phyloP scores from a whole-genome alignment of 2,113 vertebrate species.

The Damaliscus lunatus region DNA sequence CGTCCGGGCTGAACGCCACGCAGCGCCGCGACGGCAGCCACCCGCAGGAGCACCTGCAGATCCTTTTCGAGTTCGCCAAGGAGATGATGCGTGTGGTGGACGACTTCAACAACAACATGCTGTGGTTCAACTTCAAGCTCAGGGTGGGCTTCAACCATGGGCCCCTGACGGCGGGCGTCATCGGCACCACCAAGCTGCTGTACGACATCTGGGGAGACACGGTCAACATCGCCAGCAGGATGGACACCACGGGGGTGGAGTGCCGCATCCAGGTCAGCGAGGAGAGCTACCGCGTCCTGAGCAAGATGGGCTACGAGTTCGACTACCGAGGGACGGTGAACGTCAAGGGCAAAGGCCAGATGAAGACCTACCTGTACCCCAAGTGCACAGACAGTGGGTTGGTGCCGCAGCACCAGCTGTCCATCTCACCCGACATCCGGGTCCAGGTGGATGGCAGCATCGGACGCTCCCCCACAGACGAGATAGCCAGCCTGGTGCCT shows the following conservation, averaged over 20 bases:
- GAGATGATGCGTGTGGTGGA: conserved; percentile 99
- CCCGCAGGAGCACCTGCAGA: conserved; percentile 90
- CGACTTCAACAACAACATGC: conserved; percentile 99
- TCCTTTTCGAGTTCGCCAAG: conserved; percentile 96
- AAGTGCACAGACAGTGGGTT: conserved; percentile 89
- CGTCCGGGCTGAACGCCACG: conserved; percentile 91
- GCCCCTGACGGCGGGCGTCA: conserved; percentile 95
- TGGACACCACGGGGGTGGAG: conserved; percentile 98
- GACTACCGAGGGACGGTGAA: conserved; percentile 99
- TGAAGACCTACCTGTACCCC: conserved; percentile 99
- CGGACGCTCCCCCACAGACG: conserved; percentile 96
- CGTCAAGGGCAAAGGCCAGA: conserved; percentile 98
- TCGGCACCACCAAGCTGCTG: conserved; percentile 97
- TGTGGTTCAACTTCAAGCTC: conserved; percentile 98
- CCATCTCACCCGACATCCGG: conserved; percentile 96
- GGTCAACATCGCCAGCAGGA: conserved; percentile 98
- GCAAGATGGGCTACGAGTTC: conserved; percentile 94
- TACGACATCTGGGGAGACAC: conserved; percentile 99
- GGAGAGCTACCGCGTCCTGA: conserved; percentile 93
- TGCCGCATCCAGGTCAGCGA: conserved; percentile 98
- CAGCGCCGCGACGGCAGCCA: conserved; percentile 86
- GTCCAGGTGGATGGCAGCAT: conserved; percentile 99
- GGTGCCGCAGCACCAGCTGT: conserved; percentile 86
- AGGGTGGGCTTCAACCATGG: conserved; percentile 98
- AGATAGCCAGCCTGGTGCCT: conserved; percentile 92